Evolutionary conservation across 2,797 vertebrate species (phyloP), one percentile per base, ranked within the genome.

Genomic region (Semotilus atromaculatus): DNA sequence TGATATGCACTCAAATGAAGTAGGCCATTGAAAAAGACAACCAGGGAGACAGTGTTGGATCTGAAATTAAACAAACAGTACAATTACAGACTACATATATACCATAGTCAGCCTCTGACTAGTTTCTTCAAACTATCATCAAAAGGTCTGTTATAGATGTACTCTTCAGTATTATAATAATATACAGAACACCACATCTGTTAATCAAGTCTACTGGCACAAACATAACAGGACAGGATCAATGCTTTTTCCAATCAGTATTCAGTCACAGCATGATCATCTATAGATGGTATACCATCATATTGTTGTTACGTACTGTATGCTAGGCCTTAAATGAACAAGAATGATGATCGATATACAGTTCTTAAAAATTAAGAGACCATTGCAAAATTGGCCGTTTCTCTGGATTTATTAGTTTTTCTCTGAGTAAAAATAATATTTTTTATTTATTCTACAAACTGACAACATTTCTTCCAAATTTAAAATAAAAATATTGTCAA

Each of bases 221-320:
- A 83, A 38, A 75, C 58, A 53, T 26, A 71, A 55, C n/a, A 67
- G 19, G 18, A 66, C 21, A 55, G 18, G 34, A 76, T 76, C 60
- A 43, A 68, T 83, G 4, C 3, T 43, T 31, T 83, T 55, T 76
- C 7, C 18, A 68, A 40, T 76, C 45, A 14, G 13, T 38, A 66
- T 36, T 40, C 19, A 38, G 58, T 34, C 36, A 58, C 10, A 82
- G 18, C 76, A 45, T 43, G 14, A 19, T 75, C 31, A 74, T 82
- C 36, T 82, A 14, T 45, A 40, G 38, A 45, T 48, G 45, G 45
- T 48, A 48, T 48, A 5, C 34, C 19, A 10, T n/a, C 58, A 64
- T 45, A 45, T 64, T 43, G 38, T 31, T 64, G 73, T 75, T 55
- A 55, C 19, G 21, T 64, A 26, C 40, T 73, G 13, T 16, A 23